Conservation (phyloP, 2,888 invertebrate genomes). For the Apoderus coryli region DNA sequence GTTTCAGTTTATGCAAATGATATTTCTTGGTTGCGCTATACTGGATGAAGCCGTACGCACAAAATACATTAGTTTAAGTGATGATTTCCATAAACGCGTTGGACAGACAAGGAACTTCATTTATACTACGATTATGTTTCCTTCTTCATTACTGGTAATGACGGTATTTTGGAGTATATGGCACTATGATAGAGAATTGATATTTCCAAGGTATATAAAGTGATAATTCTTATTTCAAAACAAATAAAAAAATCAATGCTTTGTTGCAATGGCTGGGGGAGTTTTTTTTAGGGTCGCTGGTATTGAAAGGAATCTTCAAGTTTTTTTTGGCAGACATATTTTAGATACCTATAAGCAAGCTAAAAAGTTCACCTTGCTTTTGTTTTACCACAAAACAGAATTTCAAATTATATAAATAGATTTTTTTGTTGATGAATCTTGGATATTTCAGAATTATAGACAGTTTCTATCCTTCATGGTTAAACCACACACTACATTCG, state of each 20-base stretch:
- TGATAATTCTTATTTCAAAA: too few species aligned
- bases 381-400: too few species aligned
- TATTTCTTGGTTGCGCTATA: constrained; percentile 18
- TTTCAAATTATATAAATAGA: too few species aligned
- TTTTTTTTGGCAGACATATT: too few species aligned
- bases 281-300: too few species aligned
- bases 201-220: constrained; percentile 39
- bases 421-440: too few species aligned
- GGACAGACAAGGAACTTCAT: constrained; percentile 16
- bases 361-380: too few species aligned
- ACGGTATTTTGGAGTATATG: constrained; percentile 41
- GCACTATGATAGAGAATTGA: constrained; percentile 39
- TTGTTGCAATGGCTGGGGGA: too few species aligned
- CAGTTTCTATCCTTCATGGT: constrained; percentile 39
- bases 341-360: too few species aligned
- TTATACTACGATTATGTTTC: constrained; percentile 19
- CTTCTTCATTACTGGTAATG: constrained; percentile 35
- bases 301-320: too few species aligned
- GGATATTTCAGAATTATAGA: too few species aligned
- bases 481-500: constrained; percentile 45
- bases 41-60: constrained; percentile 16
- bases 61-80: constrained; percentile 8
- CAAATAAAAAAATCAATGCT: too few species aligned
- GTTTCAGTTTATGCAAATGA: constrained; percentile 18
- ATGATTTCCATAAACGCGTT: constrained; percentile 12